Base-by-base conservation (phyloP, 1,140 invertebrate species). In the Drosophila subpulchrella region DNA sequence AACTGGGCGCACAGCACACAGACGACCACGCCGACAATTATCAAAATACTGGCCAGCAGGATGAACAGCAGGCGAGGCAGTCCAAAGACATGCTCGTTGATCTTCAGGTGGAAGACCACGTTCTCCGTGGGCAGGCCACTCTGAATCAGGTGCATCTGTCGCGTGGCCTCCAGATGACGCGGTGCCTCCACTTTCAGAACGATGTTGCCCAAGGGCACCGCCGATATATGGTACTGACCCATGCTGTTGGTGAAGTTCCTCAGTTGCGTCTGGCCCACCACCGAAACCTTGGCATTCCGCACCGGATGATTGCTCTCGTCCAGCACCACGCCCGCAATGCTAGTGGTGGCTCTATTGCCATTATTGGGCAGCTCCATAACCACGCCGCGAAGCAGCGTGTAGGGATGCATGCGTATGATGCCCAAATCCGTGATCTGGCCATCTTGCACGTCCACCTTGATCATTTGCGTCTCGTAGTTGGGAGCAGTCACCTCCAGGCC, bases 61-160 rank as follows among this genome's bases (percentile, higher is more conserved):
- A 97, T 94, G 84, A 97, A 97, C 1, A 95, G 93, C 8, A 96
- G 92, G 38, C 96, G 93, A 0, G 96, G 95, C 93, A 97, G 93
- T 1, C 96, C 96, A 65, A 95, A 92, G 34, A 97, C 93, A 44
- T 92, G 94, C 59, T 95, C 94, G 85, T 97, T 94, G 27, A 92
- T 93, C 32, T 93, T 93, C 56, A 97, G 83, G 63, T 95, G 95
- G 42, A 97, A 95, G 60, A 97, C 93, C 1, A 97, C 91, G 32
- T 94, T 92, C 3, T 93, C 92, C 5, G 92, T 81, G 53, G 91
- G 81, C 53, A 86, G 93, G 0, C 91, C 88, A 0, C 91, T 58
- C 41, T 93, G 83, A 0, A 91, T 86, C 6, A 95, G 92, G 11
- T 91, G 84, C 0, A 96, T 81, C 8, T 94, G 82, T 78, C 95